phyloP scores from a whole-genome alignment of 2,797 vertebrate species.

The Pristis pectinata region DNA sequence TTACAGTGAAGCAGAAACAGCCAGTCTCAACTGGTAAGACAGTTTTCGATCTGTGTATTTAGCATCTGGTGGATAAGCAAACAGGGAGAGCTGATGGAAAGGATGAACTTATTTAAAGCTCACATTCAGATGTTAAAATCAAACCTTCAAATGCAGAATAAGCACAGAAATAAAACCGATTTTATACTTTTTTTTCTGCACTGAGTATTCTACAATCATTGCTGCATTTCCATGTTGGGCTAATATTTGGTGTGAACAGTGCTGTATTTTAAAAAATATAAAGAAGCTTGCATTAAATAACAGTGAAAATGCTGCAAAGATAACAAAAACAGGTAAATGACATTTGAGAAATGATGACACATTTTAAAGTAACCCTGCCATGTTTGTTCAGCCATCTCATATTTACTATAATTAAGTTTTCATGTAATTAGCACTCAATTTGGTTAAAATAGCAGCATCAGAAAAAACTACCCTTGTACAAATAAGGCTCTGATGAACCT shows the following conservation, averaged over 20 bases:
- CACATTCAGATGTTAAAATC: neutral
- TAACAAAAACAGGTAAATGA: conserved; percentile 6
- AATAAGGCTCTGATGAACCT: neutral
- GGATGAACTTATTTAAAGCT: neutral
- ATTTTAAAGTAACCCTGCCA: neutral
- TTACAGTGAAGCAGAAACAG: neutral
- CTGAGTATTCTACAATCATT: neutral
- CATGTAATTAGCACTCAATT: conserved; percentile 28
- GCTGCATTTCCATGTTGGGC: neutral
- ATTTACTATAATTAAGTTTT: conserved; percentile 3
- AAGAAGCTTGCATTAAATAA: too few relatives aligned
- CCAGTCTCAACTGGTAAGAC: neutral
- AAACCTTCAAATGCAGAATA: neutral
- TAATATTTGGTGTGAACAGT: neutral
- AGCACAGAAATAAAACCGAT: neutral
- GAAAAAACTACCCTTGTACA: neutral
- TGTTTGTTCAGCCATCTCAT: neutral
- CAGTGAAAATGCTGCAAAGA: neutral
- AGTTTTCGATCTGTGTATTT: neutral
- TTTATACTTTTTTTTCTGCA: neutral
- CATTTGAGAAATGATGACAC: neutral
- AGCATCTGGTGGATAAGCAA: neutral
- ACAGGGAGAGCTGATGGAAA: too few relatives aligned
- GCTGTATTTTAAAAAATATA: neutral
- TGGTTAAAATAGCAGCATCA: neutral